These are phyloP conservation scores for Himalopsyche phryganea DNA, from an alignment of 1,140 invertebrate genomes.

Conservation along the genomic window DNA sequence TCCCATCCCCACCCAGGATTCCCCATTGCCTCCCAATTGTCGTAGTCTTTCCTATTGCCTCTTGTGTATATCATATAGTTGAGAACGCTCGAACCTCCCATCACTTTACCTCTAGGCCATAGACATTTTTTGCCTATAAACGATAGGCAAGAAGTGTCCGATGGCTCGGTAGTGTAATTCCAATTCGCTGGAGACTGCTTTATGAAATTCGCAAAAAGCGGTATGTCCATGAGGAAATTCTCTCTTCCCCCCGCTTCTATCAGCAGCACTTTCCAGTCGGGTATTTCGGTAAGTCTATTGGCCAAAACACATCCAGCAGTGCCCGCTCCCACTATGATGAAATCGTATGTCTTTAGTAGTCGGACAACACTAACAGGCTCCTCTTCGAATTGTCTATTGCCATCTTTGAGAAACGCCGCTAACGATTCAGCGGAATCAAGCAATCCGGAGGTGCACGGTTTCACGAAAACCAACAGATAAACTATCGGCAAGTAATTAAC, in stretches of 20 bases:
- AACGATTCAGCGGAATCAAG: neutral
- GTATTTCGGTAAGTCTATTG: slow-evolving; percentile 57
- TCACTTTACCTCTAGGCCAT: slow-evolving; percentile 71
- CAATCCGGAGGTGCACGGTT: neutral
- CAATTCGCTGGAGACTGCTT: slow-evolving; percentile 62
- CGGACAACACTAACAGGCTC: slow-evolving; percentile 43
- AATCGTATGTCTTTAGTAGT: slow-evolving; percentile 52
- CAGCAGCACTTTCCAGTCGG: slow-evolving; percentile 52
- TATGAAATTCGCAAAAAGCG: slow-evolving; percentile 59
- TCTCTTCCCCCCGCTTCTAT: slow-evolving; percentile 65
- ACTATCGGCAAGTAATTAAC: neutral
- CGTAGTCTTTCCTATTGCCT: slow-evolving; percentile 71
- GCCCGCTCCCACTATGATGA: slow-evolving; percentile 68
- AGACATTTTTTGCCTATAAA: slow-evolving; percentile 61
- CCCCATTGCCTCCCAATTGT: slow-evolving; percentile 72
- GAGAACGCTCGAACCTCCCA: slow-evolving; percentile 80
- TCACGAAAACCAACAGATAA: neutral
- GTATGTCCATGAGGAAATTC: slow-evolving; percentile 64
- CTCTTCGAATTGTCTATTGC: slow-evolving; percentile 8
- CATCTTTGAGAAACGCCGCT: slow-evolving; percentile 13
- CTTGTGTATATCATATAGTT: slow-evolving; percentile 92
- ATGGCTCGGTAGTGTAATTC: slow-evolving; percentile 61
- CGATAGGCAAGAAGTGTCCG: slow-evolving; percentile 51
- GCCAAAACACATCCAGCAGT: slow-evolving; percentile 69
- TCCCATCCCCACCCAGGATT: slow-evolving; percentile 63